These are phyloP conservation scores for Cecidostiba fungosa DNA, from an alignment of 2,888 invertebrate genomes.

Conservation along the genomic window DNA sequence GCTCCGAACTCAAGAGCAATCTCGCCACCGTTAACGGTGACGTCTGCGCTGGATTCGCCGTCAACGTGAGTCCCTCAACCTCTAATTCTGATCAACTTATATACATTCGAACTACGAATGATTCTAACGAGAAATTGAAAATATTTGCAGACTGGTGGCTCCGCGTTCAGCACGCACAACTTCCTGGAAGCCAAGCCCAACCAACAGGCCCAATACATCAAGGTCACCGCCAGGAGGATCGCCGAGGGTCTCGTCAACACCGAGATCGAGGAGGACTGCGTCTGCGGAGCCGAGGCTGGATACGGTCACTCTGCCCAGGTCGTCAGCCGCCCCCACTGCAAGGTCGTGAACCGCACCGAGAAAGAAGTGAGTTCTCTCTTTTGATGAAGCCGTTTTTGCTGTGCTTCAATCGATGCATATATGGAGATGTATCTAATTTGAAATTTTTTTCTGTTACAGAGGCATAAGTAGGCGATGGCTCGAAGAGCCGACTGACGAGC, in stretches of 20 bases:
- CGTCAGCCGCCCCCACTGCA: conserved; percentile 73
- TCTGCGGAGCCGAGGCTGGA: conserved; percentile 68
- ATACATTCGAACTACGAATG: background rate
- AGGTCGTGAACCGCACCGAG: conserved; percentile 75
- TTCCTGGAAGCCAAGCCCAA: conserved; percentile 82
- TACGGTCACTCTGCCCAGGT: conserved; percentile 69
- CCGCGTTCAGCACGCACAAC: conserved; percentile 85
- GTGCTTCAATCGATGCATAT: background rate
- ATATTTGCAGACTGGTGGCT: conserved; percentile 83
- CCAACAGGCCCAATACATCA: conserved; percentile 84
- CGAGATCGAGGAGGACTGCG: conserved; percentile 77
- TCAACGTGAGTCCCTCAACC: conserved; percentile 81
- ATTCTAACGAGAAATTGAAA: background rate
- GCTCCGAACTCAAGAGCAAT: conserved; percentile 82
- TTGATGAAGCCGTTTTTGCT: no score
- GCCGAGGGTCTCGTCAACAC: conserved; percentile 73
- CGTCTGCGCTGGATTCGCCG: conserved; percentile 86
- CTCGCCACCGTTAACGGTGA: conserved; percentile 82
- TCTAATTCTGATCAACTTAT: background rate
- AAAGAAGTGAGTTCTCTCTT: background rate
- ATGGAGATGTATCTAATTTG: background rate
- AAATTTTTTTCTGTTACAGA: conserved; percentile 69
- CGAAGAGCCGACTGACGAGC: conserved; percentile 62
- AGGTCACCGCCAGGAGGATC: conserved; percentile 79
- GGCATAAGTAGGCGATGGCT: conserved; percentile 68